Conservation (phyloP, 2,888 invertebrate species). For the Isoperla grammatica region DNA sequence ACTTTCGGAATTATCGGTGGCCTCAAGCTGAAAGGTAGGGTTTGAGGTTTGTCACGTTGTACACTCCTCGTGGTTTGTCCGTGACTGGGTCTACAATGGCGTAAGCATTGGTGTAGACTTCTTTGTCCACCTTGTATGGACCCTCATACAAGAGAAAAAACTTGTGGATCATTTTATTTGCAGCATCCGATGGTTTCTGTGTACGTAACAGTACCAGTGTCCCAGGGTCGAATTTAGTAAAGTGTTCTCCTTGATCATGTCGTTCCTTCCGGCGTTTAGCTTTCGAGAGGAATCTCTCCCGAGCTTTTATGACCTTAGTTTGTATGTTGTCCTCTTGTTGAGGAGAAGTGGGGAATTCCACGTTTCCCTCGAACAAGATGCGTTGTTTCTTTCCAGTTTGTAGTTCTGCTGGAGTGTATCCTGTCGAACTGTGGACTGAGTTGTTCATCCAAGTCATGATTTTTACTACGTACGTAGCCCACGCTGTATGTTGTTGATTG, state of each 20-base stretch:
- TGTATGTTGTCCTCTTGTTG: background rate
- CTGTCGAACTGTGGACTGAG: background rate
- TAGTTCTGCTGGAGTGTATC: background rate
- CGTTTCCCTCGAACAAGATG: no score
- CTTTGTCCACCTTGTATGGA: background rate
- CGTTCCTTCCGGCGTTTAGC: background rate
- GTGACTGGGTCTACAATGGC: no score
- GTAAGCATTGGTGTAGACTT: no score
- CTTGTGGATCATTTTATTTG: background rate
- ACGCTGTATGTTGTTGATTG: slow-evolving; percentile 25
- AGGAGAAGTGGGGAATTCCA: no score
- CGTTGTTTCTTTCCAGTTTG: no score
- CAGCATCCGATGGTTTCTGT: background rate
- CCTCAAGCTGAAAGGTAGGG: no score
- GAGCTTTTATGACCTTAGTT: background rate
- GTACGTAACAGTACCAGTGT: background rate
- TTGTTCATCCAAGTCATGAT: background rate
- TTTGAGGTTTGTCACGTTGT: no score
- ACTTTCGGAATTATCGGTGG: no score
- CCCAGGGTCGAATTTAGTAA: background rate
- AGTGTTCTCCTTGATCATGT: background rate
- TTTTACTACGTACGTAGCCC: slow-evolving; percentile 10
- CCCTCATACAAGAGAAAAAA: background rate
- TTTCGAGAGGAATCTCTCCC: background rate
- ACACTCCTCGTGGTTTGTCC: no score